Percentiles rank a stretch among this genome's conserved stretches.
phyloP scores from a whole-genome alignment of 1,140 invertebrate genomes.

The Zaprionus ghesquierei region DNA sequence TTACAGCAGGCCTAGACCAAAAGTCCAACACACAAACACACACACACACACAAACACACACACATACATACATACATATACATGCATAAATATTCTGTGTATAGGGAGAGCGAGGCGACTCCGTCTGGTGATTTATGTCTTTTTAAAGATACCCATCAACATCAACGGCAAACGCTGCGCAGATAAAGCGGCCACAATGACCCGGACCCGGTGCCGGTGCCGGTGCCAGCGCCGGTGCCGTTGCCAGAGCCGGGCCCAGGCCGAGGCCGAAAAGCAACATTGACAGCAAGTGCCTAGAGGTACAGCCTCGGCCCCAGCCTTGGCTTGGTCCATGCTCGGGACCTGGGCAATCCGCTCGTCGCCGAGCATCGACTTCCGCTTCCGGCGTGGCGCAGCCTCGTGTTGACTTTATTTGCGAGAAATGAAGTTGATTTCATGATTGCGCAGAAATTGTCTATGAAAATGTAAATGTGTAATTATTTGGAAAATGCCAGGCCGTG shows the following conservation, averaged over 20 bases:
- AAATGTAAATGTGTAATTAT: slow-evolving; percentile 80
- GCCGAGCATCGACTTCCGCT: slow-evolving; percentile 57
- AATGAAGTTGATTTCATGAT: slow-evolving; percentile 65
- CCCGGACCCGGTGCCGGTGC: slow-evolving; percentile 15
- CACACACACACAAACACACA: slow-evolving; percentile 6
- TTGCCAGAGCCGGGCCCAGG: slow-evolving; percentile 2
- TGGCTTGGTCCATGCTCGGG: not conserved
- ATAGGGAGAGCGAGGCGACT: not conserved
- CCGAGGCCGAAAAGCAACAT: not conserved
- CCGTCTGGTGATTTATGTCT: slow-evolving; percentile 69
- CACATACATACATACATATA: not conserved
- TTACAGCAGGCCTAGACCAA: slow-evolving; percentile 53
- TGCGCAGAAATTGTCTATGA: slow-evolving; percentile 65
- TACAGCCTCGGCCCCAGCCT: not conserved
- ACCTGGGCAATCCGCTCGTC: slow-evolving; percentile 3
- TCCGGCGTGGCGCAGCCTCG: slow-evolving; percentile 35
- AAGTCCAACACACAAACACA: slow-evolving; percentile 19
- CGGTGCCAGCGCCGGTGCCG: too few relatives aligned
- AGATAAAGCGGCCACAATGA: slow-evolving; percentile 70
- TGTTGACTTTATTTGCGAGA: slow-evolving; percentile 62
- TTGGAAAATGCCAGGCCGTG: slow-evolving; percentile 63
- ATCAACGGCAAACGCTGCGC: slow-evolving; percentile 67
- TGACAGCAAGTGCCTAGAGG: not conserved
- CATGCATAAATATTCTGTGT: not conserved
- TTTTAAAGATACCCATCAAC: slow-evolving; percentile 79